Evolutionary conservation across 1,140 invertebrate genomes (phyloP), one percentile per base, ranked within the genome.

Genomic region (Leptopilina clavipes): DNA sequence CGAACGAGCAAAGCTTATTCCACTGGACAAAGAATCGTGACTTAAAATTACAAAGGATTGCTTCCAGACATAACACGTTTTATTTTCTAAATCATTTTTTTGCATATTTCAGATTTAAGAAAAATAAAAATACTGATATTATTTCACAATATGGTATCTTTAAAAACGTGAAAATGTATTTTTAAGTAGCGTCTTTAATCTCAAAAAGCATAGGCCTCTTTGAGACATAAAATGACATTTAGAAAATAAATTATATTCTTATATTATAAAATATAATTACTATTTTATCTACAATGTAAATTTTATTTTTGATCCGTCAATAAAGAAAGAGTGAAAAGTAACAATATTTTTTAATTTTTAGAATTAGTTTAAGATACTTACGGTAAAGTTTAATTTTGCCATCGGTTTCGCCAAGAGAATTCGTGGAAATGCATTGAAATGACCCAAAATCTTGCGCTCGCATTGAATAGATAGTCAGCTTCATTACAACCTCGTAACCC

Each of bases 401-500:
- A 59, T 92, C 91, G 40, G 93, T 93, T 76, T 91, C 91, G 14
- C 93, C 93, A 14, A 94, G 84, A 9, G 90, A 91, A 84, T 94
- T 94, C 14, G 92, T 93, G 5, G 93, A 92, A 71, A 93, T 91
- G 79, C 94, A 94, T 22, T 84, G 89, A 80, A 93, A 94, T 9
- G 87, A 84, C 44, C 93, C 93, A 80, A 91, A 93, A 86, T 94
- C 94, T 43, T 90, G 87, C n/a, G 86, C 76, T 54, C 91, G 88
- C 19, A 94, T 88, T 25, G 91, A 89, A 48, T 87, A 87, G 76
- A 95, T 93, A 22, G 89, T 90, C 43, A 95, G 86, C 81, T 90
- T 91, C 89, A 94, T 93, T 14, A 86, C 88, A 10, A 92, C 91
- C 76, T 92, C 91, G 76, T 93, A 92, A 65, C 89, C 90, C 9